Conservation (phyloP, 2,797 vertebrate genomes). For the Eospalax fontanierii region DNA sequence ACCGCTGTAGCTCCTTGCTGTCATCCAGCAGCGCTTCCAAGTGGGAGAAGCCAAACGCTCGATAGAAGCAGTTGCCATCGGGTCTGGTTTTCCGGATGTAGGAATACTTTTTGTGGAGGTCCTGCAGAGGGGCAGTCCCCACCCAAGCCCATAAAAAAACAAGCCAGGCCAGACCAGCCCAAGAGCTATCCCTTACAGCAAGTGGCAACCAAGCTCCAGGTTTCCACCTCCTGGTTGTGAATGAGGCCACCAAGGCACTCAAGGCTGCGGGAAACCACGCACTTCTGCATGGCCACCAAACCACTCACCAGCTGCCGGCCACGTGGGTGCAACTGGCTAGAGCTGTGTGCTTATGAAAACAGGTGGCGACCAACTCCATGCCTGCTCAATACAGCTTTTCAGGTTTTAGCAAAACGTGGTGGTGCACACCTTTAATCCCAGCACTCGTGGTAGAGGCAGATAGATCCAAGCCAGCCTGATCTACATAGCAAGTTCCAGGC, state of each 20-base stretch:
- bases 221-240: not conserved
- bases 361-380: not conserved
- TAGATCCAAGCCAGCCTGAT: too few relatives aligned
- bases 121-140: slow-evolving; percentile 86
- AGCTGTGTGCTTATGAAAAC: not conserved
- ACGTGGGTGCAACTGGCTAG: not conserved
- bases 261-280: not conserved
- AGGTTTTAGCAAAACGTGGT: not conserved
- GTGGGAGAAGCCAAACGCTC: slow-evolving; percentile 96
- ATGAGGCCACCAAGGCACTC: not conserved
- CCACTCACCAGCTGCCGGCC: not conserved
- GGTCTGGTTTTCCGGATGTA: slow-evolving; percentile 96
- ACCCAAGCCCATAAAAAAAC: not conserved
- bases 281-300: not conserved
- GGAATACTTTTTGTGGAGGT: slow-evolving; percentile 96
- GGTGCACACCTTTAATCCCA: too few relatives aligned
- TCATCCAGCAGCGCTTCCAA: slow-evolving; percentile 96
- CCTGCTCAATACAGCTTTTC: not conserved
- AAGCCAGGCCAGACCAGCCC: not conserved
- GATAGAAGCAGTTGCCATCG: slow-evolving; percentile 97
- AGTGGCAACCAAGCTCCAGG: not conserved
- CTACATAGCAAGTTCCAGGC: too few relatives aligned
- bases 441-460: too few relatives aligned
- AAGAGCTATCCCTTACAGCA: not conserved
- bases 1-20: slow-evolving; percentile 95